Evolutionary conservation across 2,888 invertebrate genomes (phyloP).

Genomic region (Pheosia gnoma): DNA sequence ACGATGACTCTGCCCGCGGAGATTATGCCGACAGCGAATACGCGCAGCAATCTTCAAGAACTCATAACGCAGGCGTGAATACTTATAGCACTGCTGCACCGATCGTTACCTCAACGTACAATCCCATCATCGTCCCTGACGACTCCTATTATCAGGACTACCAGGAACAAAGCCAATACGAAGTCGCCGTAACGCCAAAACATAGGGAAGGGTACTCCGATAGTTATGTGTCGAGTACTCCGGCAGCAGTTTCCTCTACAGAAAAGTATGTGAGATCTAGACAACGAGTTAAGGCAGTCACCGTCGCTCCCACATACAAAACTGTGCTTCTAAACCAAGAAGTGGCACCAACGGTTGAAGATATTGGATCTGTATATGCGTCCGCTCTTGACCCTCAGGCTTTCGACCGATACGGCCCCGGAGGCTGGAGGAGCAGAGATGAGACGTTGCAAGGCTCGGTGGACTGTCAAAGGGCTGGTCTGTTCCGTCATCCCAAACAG

Average conservation of each 20-base stretch:
- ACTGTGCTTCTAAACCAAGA: conserved; percentile 69
- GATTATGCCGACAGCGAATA: conserved; percentile 58
- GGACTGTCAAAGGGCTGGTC: conserved; percentile 85
- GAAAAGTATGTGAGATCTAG: conserved; percentile 61
- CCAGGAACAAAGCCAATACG: conserved; percentile 57
- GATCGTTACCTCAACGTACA: conserved; percentile 67
- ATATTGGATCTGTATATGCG: conserved; percentile 40
- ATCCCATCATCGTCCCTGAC: conserved; percentile 79
- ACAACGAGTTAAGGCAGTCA: conserved; percentile 68
- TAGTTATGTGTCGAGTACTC: conserved; percentile 62
- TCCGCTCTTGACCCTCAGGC: conserved; percentile 69
- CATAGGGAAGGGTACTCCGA: conserved; percentile 49
- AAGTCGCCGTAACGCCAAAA: conserved; percentile 57
- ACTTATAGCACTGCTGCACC: conserved; percentile 56
- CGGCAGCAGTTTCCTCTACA: conserved; percentile 57
- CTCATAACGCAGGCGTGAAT: conserved; percentile 33
- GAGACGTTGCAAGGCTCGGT: conserved; percentile 85
- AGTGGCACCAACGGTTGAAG: conserved; percentile 53
- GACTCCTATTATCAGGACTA: conserved; percentile 78
- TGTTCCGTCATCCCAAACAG: conserved; percentile 88
- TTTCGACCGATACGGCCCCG: conserved; percentile 85
- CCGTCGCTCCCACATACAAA: conserved; percentile 72
- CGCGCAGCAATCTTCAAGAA: conserved; percentile 54
- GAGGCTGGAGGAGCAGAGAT: conserved; percentile 84
- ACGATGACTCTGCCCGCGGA: conserved; percentile 59